These are phyloP conservation scores for Plutomurus gul DNA, from an alignment of 1,140 invertebrate genomes.

Conservation along the genomic window DNA sequence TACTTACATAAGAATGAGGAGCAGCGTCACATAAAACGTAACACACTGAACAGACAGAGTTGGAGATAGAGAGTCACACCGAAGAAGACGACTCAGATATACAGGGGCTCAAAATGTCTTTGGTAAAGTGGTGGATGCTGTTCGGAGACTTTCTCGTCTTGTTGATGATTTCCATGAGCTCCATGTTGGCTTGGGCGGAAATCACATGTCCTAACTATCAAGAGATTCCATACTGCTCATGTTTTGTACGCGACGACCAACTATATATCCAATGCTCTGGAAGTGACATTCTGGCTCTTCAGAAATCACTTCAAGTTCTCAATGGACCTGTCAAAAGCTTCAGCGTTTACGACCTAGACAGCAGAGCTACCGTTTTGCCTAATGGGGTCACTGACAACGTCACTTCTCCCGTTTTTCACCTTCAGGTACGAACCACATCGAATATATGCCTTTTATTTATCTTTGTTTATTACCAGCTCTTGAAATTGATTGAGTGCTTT, in stretches of 20 bases:
- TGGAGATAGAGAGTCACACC: background rate
- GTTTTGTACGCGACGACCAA: conserved; percentile 88
- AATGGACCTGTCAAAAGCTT: conserved; percentile 73
- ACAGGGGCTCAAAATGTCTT: conserved; percentile 14
- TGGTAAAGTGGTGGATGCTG: conserved; percentile 30
- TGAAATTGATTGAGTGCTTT: too few species aligned
- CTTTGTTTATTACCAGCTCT: background rate
- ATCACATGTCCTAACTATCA: conserved; percentile 69
- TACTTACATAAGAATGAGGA: conserved; percentile 11
- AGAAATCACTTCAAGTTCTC: conserved; percentile 62
- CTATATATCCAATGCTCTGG: conserved; percentile 86
- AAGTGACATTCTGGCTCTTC: conserved; percentile 67
- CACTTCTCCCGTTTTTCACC: conserved; percentile 51
- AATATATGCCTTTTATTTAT: background rate
- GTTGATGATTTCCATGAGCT: conserved; percentile 27
- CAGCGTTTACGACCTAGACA: conserved; percentile 66
- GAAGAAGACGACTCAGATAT: background rate
- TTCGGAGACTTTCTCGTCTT: conserved; percentile 20
- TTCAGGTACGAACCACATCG: conserved; percentile 41
- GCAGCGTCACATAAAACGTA: background rate
- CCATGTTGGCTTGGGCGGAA: conserved; percentile 42
- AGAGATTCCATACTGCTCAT: conserved; percentile 78
- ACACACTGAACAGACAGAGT: background rate
- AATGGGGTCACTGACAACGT: conserved; percentile 53
- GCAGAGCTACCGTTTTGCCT: conserved; percentile 48